Evolutionary conservation across 2,113 vertebrate species (phyloP).

Genomic region (Pionites leucogaster): DNA sequence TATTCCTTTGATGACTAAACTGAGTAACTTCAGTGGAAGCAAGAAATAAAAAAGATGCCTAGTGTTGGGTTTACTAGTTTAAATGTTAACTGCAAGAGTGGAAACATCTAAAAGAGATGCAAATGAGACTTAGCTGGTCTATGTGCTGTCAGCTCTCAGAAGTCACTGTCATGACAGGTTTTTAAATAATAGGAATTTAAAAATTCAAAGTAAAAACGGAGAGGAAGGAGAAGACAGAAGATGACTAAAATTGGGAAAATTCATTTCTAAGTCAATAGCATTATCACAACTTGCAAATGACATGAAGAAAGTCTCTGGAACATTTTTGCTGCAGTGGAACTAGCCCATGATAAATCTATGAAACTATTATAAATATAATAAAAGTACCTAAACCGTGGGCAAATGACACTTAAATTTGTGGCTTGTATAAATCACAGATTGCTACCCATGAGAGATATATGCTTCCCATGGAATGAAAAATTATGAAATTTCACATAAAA

Average conservation of each 20-base stretch:
- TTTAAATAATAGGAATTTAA: neutral
- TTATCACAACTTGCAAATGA: constrained; percentile 39
- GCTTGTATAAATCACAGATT: constrained; percentile 53
- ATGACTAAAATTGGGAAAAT: neutral
- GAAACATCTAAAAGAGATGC: neutral
- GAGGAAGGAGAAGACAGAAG: neutral
- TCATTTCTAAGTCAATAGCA: constrained; percentile 21
- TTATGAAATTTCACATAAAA: constrained; percentile 19
- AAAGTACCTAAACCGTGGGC: constrained; percentile 25
- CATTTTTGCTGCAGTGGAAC: constrained; percentile 19
- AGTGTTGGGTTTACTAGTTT: neutral
- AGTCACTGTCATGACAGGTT: neutral
- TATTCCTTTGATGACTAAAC: neutral
- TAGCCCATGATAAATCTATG: constrained; percentile 36
- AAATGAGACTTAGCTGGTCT: neutral
- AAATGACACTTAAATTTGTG: constrained; percentile 55
- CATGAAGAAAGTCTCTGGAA: constrained; percentile 47
- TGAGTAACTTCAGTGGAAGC: neutral
- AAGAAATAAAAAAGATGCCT: neutral
- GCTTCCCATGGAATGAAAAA: constrained; percentile 2
- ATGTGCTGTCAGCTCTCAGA: neutral
- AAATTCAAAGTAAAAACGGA: neutral
- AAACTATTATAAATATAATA: constrained; percentile 43
- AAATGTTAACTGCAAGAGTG: neutral
- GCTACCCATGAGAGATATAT: constrained; percentile 4